Base-by-base conservation (phyloP, 2,888 invertebrate species). In the Pammene fasciana region DNA sequence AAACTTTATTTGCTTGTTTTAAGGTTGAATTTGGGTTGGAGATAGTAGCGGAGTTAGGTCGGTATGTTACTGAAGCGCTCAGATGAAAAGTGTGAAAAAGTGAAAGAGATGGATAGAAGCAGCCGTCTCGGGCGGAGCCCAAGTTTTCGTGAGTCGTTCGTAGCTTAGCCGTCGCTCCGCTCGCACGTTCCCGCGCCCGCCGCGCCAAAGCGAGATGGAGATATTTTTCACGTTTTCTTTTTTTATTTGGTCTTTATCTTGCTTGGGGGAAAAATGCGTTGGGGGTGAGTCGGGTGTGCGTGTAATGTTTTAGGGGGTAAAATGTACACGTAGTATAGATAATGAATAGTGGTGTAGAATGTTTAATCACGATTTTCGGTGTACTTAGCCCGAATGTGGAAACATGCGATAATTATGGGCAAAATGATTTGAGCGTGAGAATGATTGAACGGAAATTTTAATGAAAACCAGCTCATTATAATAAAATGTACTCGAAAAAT, bases 161-260 rank as follows among this genome's bases (percentile, higher is more conserved):
- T 85, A 86, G 92, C 86, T 91, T 91, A 90, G 90, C 84, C 88
- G 81, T 87, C 76, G 85, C 79, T 76, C 89, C 80, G 79, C 82
- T 92, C 90, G 81, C 88, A 82, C 91, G 54, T 72, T 75, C 71
- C 65, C 65, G 61, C 61, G 73, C 73, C 72, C 71, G 73, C 65
- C 74, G 73, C 71, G 89, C 68, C 65, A 74, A 83, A 92, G 81
- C 77, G 88, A 79, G 92, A 91, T 81, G 73, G 85, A 82, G 79
- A 80, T 88, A 86, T 91, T 92, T 92, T 92, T 90, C 89, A 77
- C 90, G 89, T 90, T 92, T 91, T 92, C 89, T 89, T 92, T 92
- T 89, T 92, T 92, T 92, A 89, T 90, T 88, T 85, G 90, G 91
- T 91, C 92, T 92, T 92, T 92, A 90, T 90, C 92, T 92, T 91